Base-by-base conservation (phyloP, 2,113 vertebrate species). In the Psophia crepitans region DNA sequence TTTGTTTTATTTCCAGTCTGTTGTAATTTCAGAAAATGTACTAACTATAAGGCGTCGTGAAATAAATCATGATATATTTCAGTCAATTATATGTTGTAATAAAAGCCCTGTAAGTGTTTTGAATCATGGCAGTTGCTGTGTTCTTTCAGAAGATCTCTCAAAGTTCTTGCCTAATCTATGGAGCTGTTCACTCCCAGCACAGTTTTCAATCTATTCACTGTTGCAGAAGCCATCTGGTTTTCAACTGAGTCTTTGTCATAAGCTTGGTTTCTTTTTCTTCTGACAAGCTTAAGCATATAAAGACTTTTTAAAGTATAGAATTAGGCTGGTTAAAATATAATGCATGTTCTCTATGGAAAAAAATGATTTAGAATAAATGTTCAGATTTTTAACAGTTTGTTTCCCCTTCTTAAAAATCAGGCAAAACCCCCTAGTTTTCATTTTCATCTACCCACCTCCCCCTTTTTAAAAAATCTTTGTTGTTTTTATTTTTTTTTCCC, bases 191-290 rank as follows among this genome's bases (percentile, higher is more conserved):
- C 85, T 93, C 71, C 68, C 68, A 43, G 88, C 58, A 73, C 56
- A 80, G 74, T 91, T 97, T 77, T 70, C 92, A 74, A 37, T 88
- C 79, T 94, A 94, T 95, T 96, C 90, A 83, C 58, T 95, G 27
- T 39, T 92, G 82, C 79, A 90, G 79, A 96, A 97, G 73, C 90
- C 93, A 97, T 96, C 95, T 96, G 96, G 54, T 73, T 94, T 87
- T 80, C 85, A 96, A 32, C 71, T 24, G 44, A 78, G 23, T 32
- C 58, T 84, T 90, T 86, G 83, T 95, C 79, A 43, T 14, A 35
- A 60, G 17, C 71, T 77, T 2, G 0, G 32, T 49, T 84, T 94
- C 54, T 56, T 69, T 91, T 84, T 16, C 17, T 78, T 86, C 37
- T 89, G 41, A 49, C 9, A 93, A 54, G 32, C 66, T 88, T 22